Evolutionary conservation across 2,888 invertebrate species (phyloP), one percentile per base, ranked within the genome.

Genomic region (Alloplasta piceator): DNA sequence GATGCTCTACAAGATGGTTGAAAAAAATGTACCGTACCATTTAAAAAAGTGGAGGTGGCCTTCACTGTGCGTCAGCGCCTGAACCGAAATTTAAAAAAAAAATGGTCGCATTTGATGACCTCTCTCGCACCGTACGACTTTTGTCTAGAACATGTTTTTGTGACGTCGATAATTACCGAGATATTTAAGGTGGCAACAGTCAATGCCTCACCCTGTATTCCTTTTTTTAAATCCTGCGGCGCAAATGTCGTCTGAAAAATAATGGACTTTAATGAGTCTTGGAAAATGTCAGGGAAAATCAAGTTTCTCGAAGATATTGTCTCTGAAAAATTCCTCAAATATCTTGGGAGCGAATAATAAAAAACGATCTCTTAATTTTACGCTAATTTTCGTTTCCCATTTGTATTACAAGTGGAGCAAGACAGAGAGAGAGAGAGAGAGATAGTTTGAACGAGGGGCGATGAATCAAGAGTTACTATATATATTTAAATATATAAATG

Each of bases 331-430:
- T 82, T 50, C 68, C 52, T 64, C 36, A 46, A 73, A 81, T 83
- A 58, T 26, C 78, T 76, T 61, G 36, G 7, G 26, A 75, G 43
- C 71, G 79, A 85, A 87, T 87, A 89, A 26, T 3, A 26, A 26
- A 89, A 89, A 90, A 89, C 85, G 84, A 88, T 78, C 86, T 86
- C 88, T 88, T 86, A 86, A 88, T 88, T 86, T 85, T 85, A 80
- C 85, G 85, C 87, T 87, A 88, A 87, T 88, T 87, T 43, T 84
- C 79, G 66, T 75, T 26, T 82, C 83, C 85, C 83, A 88, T 87
- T 87, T 87, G 84, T 87, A 61, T 48, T 38, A 63, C 63, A 82
- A 64, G 74, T 61, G 50, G 46, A 26, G 46, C 46, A 43, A 76
- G 26, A 68, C 48, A 50, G 60, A 26, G 26, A 26, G 26, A 26